Conservation (phyloP, 2,888 invertebrate genomes). For the Monochamus alternatus region DNA sequence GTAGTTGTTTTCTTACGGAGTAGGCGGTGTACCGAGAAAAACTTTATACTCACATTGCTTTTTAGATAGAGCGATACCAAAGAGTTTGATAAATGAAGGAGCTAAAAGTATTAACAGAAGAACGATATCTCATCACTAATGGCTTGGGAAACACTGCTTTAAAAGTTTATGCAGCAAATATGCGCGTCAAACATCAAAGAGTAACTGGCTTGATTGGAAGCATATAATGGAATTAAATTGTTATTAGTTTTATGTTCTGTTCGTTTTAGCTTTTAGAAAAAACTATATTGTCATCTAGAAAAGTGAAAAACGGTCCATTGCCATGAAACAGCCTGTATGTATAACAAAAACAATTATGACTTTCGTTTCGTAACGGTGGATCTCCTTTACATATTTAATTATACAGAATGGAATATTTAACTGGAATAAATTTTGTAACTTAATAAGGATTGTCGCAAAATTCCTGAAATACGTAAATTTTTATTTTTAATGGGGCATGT, state of each 20-base stretch:
- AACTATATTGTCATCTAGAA: too few relatives aligned
- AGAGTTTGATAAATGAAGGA: background rate
- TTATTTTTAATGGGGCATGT: too few relatives aligned
- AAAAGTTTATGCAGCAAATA: background rate
- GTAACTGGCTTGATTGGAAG: background rate
- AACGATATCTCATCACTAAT: constrained; percentile 1
- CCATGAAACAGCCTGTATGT: too few relatives aligned
- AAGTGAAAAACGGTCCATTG: too few relatives aligned
- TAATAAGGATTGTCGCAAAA: too few relatives aligned
- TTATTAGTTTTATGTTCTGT: background rate
- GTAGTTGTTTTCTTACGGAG: background rate
- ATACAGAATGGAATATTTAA: too few relatives aligned
- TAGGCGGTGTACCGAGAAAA: background rate
- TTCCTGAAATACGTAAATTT: too few relatives aligned
- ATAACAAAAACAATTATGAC: too few relatives aligned
- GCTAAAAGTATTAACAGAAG: constrained; percentile 3
- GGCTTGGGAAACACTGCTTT: background rate
- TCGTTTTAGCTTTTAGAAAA: too few relatives aligned
- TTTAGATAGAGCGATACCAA: background rate
- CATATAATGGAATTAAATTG: background rate
- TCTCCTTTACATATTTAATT: too few relatives aligned
- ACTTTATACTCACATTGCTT: constrained; percentile 2
- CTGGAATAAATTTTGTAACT: too few relatives aligned
- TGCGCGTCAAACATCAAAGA: constrained; percentile 1
- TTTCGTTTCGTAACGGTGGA: too few relatives aligned